These are phyloP conservation scores for Eupithecia exiguata DNA, from an alignment of 2,888 invertebrate genomes.

Conservation along the genomic window DNA sequence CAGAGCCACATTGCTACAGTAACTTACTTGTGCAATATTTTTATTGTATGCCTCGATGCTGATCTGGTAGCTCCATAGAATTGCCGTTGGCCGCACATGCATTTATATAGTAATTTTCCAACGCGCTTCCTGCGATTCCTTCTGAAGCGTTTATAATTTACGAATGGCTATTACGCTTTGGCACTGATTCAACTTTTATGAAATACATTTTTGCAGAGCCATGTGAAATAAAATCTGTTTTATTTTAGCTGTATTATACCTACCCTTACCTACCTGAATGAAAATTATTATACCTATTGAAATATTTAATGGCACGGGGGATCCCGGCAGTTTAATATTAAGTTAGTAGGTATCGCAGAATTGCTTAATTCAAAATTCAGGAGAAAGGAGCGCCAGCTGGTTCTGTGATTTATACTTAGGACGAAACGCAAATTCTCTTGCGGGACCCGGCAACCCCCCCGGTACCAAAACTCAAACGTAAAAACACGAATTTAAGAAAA, in stretches of 20 bases:
- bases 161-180: constrained; percentile 49
- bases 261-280: not conserved
- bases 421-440: constrained; percentile 60
- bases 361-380: constrained; percentile 71
- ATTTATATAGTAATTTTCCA: constrained; percentile 52
- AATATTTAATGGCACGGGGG: constrained; percentile 26
- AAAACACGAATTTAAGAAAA: constrained; percentile 39
- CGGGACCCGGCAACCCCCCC: constrained; percentile 26
- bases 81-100: constrained; percentile 47
- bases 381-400: constrained; percentile 68
- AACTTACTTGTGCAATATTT: constrained; percentile 25
- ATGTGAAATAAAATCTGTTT: constrained; percentile 20
- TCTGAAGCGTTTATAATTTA: constrained; percentile 43
- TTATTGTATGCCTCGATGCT: constrained; percentile 24
- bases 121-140: constrained; percentile 45
- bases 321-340: constrained; percentile 1
- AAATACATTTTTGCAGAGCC: constrained; percentile 36
- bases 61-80: constrained; percentile 15
- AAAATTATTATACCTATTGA: constrained; percentile 1
- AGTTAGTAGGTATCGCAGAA: constrained; percentile 13
- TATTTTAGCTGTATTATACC: constrained; percentile 1
- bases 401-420: constrained; percentile 69
- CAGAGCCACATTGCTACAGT: constrained; percentile 29
- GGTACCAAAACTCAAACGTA: constrained; percentile 34
- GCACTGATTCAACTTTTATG: constrained; percentile 57